Evolutionary conservation across 2,888 invertebrate genomes (phyloP), one percentile per base, ranked within the genome.

Genomic region (Rhagium mordax): DNA sequence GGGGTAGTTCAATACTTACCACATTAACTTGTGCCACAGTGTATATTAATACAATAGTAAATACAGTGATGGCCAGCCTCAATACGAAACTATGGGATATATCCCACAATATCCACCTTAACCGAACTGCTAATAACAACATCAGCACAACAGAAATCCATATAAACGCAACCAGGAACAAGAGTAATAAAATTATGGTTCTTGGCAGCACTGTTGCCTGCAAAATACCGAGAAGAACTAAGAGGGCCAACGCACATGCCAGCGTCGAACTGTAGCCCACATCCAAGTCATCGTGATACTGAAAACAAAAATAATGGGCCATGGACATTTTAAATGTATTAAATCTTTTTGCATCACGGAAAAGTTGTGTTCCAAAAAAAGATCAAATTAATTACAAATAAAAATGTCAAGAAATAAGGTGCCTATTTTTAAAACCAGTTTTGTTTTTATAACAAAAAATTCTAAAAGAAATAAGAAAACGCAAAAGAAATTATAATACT

Each of bases 11-110:
- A 55, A 51, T 78, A 92, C 95, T 92, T 89, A 97, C 96, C 90
- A 96, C 95, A 90, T 97, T 97, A 74, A 96, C 95, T 89, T 97
- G 96, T 62, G 96, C 95, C 76, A 96, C 95, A 60, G 96, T 94
- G 86, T 96, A 96, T 41, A 96, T 93, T 71, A 97, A 90, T 8
- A 96, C 92, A 73, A 96, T 94, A 1, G 96, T 96, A 82, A 96
- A 95, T 16, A 96, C 93, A 3, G 96, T 96, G 24, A 97, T 94
- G 66, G 96, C 95, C 81, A 96, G 91, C 75, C 97, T 91, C 49
- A 97, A 88, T 0, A 94, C 92, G 79, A 96, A 95, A 71, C 95
- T 95, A 81, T 94, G 92, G 1, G 95, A 94, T 60, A 97, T 93
- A 85, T 97, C 96, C 91, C 96, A 96, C 10, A 93, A 90, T 76